Conservation (phyloP, 1,140 invertebrate species). For the Parasteatoda tepidariorum region DNA sequence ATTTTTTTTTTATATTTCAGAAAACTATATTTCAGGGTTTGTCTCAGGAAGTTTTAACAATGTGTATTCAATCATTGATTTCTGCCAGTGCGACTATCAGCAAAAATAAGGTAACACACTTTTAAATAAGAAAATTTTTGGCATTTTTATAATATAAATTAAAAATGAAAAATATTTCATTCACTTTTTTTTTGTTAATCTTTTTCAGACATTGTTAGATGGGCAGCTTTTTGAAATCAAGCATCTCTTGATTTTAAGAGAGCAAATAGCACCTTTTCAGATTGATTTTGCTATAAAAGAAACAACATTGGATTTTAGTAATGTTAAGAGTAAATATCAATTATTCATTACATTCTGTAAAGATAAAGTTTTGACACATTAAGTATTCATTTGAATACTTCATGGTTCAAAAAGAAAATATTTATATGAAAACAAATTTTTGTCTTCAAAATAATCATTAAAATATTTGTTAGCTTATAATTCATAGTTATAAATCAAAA, state of each 20-base stretch:
- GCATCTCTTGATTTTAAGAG: conserved; percentile 94
- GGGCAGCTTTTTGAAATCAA: conserved; percentile 97
- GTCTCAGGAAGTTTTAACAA: conserved; percentile 92
- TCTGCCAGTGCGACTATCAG: conserved; percentile 75
- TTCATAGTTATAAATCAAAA: too few species aligned
- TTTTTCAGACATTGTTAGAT: conserved; percentile 78
- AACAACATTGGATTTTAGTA: conserved; percentile 89
- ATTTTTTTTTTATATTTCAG: conserved; percentile 65
- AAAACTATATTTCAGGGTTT: conserved; percentile 94
- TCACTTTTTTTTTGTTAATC: not conserved
- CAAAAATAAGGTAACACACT: conserved; percentile 65
- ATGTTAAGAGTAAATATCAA: conserved; percentile 75
- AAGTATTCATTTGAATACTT: too few species aligned
- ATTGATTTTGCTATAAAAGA: conserved; percentile 95
- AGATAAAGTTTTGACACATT: not conserved
- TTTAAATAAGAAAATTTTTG: too few species aligned
- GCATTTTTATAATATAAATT: too few species aligned
- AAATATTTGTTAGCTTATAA: too few species aligned
- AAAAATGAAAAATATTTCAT: not conserved
- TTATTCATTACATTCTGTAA: not conserved
- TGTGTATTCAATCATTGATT: conserved; percentile 91
- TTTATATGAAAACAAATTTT: too few species aligned
- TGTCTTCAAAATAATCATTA: too few species aligned
- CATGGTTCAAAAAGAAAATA: too few species aligned
- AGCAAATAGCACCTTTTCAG: conserved; percentile 98